phyloP scores from a whole-genome alignment of 2,888 invertebrate species.

The Stegana nigrithorax region DNA sequence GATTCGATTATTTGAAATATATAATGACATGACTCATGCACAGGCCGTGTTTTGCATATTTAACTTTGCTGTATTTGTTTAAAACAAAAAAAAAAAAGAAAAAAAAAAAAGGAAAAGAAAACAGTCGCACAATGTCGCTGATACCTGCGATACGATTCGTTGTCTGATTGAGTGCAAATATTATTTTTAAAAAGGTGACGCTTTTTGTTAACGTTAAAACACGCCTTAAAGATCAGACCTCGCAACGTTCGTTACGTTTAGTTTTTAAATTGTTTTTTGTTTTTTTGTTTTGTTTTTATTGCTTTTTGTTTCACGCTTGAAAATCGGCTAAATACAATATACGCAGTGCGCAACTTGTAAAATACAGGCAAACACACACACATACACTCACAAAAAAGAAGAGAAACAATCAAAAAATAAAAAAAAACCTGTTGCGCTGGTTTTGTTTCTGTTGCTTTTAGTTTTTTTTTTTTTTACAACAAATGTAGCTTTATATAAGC shows the following conservation, averaged over 20 bases:
- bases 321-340: not conserved
- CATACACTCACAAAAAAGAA: not conserved
- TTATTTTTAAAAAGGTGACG: not conserved
- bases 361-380: not conserved
- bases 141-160: too few species aligned
- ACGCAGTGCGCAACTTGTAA: not conserved
- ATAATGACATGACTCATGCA: too few species aligned
- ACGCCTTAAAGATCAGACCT: too few species aligned
- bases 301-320: not conserved
- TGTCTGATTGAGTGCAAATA: not conserved
- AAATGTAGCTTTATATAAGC: not conserved
- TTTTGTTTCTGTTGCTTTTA: not conserved
- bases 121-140: too few species aligned
- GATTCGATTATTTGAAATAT: too few species aligned
- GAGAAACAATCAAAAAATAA: slow-evolving; percentile 20
- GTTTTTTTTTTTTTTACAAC: not conserved
- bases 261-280: not conserved
- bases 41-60: not conserved
- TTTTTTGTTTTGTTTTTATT: not conserved
- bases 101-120: not conserved
- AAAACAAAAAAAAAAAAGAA: too few species aligned
- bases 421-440: slow-evolving; percentile 47
- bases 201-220: too few species aligned
- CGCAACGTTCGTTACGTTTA: too few species aligned
- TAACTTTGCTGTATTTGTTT: not conserved